phyloP scores from a whole-genome alignment of 2,113 vertebrate genomes.

The Mungos mungo region DNA sequence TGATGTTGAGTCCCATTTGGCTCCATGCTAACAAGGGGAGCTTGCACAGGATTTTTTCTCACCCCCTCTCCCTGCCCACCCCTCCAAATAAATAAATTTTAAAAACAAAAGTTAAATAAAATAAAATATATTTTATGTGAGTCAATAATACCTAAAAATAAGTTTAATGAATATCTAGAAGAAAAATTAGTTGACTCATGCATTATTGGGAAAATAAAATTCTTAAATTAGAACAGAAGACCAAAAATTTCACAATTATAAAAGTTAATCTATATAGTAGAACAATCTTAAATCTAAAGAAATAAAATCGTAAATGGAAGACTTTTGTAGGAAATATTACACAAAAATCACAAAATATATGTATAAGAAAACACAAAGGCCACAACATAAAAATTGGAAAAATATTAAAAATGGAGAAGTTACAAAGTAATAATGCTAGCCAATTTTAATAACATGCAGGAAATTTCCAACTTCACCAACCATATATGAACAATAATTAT shows the following conservation, averaged over 20 bases:
- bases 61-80: no score
- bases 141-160: not conserved
- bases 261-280: not conserved
- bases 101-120: not conserved
- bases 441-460: not conserved
- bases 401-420: not conserved
- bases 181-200: not conserved
- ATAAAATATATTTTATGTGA: not conserved
- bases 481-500: not conserved
- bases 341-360: not conserved
- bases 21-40: no score
- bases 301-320: not conserved
- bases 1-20: no score
- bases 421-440: not conserved
- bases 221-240: not conserved
- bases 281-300: not conserved
- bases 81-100: no score
- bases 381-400: not conserved
- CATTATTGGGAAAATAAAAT: not conserved
- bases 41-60: no score
- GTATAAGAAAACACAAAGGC: not conserved
- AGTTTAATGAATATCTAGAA: not conserved
- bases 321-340: not conserved
- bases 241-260: not conserved
- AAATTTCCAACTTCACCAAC: not conserved